Evolutionary conservation across 2,797 vertebrate genomes (phyloP), one percentile per base, ranked within the genome.

Genomic region (Arnoldichthys spilopterus): DNA sequence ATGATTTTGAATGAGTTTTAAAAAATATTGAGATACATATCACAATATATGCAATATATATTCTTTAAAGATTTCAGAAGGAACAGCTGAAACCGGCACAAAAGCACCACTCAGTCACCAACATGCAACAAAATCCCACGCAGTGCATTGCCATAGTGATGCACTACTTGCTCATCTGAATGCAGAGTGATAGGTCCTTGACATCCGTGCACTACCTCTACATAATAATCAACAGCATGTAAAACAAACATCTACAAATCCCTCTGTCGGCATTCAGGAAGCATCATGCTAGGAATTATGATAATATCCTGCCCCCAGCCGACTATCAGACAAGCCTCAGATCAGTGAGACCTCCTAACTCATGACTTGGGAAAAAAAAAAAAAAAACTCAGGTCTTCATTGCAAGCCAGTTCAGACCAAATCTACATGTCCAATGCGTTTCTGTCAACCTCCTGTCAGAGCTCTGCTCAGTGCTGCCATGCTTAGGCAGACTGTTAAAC

Each of bases 401-500:
- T 47, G 61, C 51, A 40, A 6, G 13, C 22, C 40, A 32, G 59
- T 64, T 62, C 62, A 45, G 45, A 53, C 45, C 43, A 69, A 43
- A 72, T 40, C 49, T 32, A 43, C 30, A 47, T 43, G 37, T 56
- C 49, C 26, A 72, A 74, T 72, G 24, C 13, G 4, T 72, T 64
- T 47, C 30, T 74, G 54, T 72, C 63, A 75, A 74, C 32, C 58
- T 72, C 59, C 13, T 20, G 49, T 26, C 49, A 54, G 69, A 67
- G 68, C 12, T 18, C 22, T 62, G 16, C 49, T 79, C 22, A 26
- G 26, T 68, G 66, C 59, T 53, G 45, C 68, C 22, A 53, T 69
- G 37, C 51, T 34, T 70, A 40, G 20, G 40, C 74, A 84, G 79
- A 82, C 85, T 82, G 76, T 78, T 84, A 74, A 80, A 80, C 75